These are phyloP conservation scores for Lepidocolaptes lacrymiger DNA, from an alignment of 2,797 vertebrate species.

Conservation along the genomic window DNA sequence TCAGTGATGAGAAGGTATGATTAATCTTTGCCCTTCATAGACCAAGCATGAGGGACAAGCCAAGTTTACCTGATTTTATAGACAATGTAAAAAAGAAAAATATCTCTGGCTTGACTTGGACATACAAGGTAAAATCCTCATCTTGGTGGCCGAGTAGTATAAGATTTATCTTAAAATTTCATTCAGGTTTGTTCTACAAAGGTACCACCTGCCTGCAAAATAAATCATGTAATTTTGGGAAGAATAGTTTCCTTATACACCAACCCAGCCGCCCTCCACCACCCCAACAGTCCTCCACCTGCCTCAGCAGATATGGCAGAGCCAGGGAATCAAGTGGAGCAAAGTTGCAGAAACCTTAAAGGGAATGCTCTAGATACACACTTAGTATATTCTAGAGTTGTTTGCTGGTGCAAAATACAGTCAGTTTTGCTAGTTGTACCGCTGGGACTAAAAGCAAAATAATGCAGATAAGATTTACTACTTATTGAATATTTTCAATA, in stretches of 20 bases:
- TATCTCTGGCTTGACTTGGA: neutral
- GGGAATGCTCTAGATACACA: neutral
- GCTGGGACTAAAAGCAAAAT: neutral
- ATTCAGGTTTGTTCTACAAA: neutral
- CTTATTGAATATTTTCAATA: neutral
- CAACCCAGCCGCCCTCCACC: neutral
- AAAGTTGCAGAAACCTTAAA: neutral
- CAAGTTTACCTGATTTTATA: neutral
- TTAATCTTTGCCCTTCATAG: neutral
- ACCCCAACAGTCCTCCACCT: rapidly evolving
- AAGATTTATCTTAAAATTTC: neutral
- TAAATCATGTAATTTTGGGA: neutral
- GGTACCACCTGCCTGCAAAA: neutral
- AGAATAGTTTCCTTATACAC: neutral
- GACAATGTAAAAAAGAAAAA: neutral
- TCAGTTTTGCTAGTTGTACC: neutral
- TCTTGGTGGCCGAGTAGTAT: neutral
- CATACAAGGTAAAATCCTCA: neutral
- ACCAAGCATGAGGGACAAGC: neutral
- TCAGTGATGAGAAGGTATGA: neutral
- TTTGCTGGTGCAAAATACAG: neutral
- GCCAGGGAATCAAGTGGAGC: neutral
- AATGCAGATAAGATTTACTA: neutral
- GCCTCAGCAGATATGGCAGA: neutral
- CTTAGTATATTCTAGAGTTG: neutral